Evolutionary conservation across 1,140 invertebrate genomes (phyloP), one percentile per base, ranked within the genome.

Genomic region (Drosophila bipectinata): DNA sequence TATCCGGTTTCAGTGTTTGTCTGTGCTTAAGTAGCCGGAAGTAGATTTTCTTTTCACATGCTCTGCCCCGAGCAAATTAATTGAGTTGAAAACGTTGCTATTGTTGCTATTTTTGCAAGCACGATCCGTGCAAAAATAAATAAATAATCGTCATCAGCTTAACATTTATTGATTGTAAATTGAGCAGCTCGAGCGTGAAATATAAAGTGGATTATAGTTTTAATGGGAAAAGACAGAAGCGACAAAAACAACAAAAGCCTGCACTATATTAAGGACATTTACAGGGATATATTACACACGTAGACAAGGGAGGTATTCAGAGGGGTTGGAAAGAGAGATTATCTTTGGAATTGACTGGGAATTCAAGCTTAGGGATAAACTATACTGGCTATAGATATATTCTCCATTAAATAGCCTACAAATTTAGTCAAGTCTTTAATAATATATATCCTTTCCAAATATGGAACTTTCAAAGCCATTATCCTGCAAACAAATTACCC

Each of bases 141-240:
- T 85, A 85, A 87, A 87, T 87, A 82, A 78, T 85, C 82, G 75
- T 71, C 82, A 72, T 64, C 73, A 57, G 78, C 74, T 75, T 59
- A 62, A 79, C 78, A 68, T 82, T 82, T 88, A 87, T 87, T 88
- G 82, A 79, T 87, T 82, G 88, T 87, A 88, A 88, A 87, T 88
- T 88, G 83, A 88, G 56, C 83, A 82, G 69, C 78, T 88, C 78
- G 53, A 66, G 74, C 82, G 82, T 69, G 74, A 87, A 87, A 87
- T 87, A 85, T 87, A 82, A 87, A 87, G 82, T 87, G 82, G 82
- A 87, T 87, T 87, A 87, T 88, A 79, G 82, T 88, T 87, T 85
- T 79, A 85, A 85, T 81, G 73, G 59, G 32, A 28, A 39, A 54
- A 24, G 24, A 54, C 44, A 47, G 44, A 10, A n/a, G 45, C 37